Evolutionary conservation across 2,888 invertebrate species (phyloP), one percentile per base, ranked within the genome.

Genomic region (Gymnosoma rotundatum): DNA sequence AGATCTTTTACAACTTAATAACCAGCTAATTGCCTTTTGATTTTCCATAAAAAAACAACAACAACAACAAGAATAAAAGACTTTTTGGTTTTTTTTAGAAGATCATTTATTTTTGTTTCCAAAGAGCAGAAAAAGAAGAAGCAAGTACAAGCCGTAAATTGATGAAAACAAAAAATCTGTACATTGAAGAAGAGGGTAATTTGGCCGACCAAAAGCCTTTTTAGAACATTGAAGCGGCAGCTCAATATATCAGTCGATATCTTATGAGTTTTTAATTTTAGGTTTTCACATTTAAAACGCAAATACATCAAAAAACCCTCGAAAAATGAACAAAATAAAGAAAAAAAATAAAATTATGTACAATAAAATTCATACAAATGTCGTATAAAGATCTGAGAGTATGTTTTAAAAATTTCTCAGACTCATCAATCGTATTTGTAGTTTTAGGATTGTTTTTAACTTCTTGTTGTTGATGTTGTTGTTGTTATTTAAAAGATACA

Each of bases 211-310:
- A 78, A 69, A 81, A 81, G 72, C 73, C 50, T 67, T n/a, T 76
- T 70, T 38, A 38, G 21, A 48, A 60, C 42, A 66, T 61, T 64
- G 58, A 74, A 84, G 84, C 81, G 70, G 90, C 91, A 89, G 90
- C 91, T 91, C 91, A 91, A 91, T 91, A 91, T 91, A 89, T 91
- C 91, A 91, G 91, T 91, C 91, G 91, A 91, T 91, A 91, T 91
- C 91, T 91, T 91, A 91, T 91, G 91, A 91, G 91, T 91, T 91
- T 91, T 91, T 91, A 91, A 91, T 91, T 91, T 91, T 91, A 91
- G 91, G 91, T 90, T 90, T 88, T 88, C 88, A 87, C 83, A 87
- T 79, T 82, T 73, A 80, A 79, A 70, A 82, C 78, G 82, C 83
- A 83, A 80, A 85, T 81, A 86, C 73, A 85, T 78, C 70, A 85